Conservation (phyloP, 2,888 invertebrate species). For the Aquatica leii region DNA sequence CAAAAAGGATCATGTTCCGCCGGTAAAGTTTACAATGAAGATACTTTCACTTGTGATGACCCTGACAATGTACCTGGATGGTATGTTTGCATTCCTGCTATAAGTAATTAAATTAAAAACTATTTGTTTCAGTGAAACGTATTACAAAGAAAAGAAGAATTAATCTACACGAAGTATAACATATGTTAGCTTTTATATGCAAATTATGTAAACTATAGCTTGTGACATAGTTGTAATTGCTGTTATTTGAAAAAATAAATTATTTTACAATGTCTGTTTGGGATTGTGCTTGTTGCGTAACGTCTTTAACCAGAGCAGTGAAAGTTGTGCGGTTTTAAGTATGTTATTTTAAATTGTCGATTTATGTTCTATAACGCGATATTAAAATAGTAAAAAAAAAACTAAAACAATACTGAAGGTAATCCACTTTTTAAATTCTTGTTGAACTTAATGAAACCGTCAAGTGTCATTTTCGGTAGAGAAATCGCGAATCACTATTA, state of each 20-base stretch:
- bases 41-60: constrained; percentile 78
- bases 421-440: constrained; percentile 21
- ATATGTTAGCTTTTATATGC: background rate
- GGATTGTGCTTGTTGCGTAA: constrained; percentile 30
- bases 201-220: background rate
- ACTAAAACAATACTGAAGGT: constrained; percentile 26
- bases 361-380: background rate
- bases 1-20: constrained; percentile 78
- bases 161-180: constrained; percentile 16
- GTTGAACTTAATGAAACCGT: constrained; percentile 18
- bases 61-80: constrained; percentile 81
- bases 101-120: constrained; percentile 9
- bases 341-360: background rate
- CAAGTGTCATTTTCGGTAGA: constrained; percentile 17
- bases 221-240: background rate
- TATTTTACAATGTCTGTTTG: constrained; percentile 17
- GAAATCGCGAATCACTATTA: constrained; percentile 17
- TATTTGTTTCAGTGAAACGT: constrained; percentile 53
- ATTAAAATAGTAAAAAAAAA: constrained; percentile 9
- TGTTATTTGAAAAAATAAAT: constrained; percentile 15
- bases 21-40: constrained; percentile 81
- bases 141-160: constrained; percentile 47
- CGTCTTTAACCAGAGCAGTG: constrained; percentile 34
- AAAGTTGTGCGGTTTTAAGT: constrained; percentile 22
- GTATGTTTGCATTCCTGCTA: constrained; percentile 60